Evolutionary conservation across 2,797 vertebrate genomes (phyloP), one percentile per base, ranked within the genome.

Genomic region (Caiman crocodilus): DNA sequence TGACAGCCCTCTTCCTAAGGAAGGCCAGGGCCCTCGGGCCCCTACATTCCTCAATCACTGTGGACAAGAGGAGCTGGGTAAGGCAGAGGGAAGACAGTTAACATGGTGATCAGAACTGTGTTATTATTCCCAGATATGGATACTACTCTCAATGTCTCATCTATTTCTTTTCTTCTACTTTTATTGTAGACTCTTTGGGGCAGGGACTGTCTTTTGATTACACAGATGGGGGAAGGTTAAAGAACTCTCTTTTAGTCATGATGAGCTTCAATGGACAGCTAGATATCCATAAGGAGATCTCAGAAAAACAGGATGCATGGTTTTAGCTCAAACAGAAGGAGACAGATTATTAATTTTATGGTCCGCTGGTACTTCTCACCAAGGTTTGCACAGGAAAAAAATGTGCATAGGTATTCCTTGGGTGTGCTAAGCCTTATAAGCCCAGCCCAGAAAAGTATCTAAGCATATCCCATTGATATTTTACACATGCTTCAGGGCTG

Each of bases 361-460:
- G 88, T 93, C 88, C 79, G 79, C 92, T 89, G 96, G 89, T 78
- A 91, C 84, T 96, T 94, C 93, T 89, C 77, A 5, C 85, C 80
- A 67, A 96, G 90, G 93, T 96, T 97, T 92, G 97, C 94, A 88
- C 94, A 92, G 95, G 92, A 92, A 96, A 94, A 97, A 96, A 75
- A 69, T 1, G 79, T 60, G 10, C 30, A 79, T 7, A 50, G 11
- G 94, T 61, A 67, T 1, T 42, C 3, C n/a, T 26, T 7, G 15
- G 25, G 35, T 35, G 32, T 30, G 74, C 25, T 55, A 60, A 85
- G 10, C 42, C 42, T 50, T 35, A 57, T 0, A 30, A 60, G 35
- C 15, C 65, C 1, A 1, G 57, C n/a, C 58, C 32, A 60, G 60
- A 80, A 83, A 64, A 16, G 7, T 4, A 80, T 3, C 7, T 2